Evolutionary conservation across 1,140 invertebrate genomes (phyloP), one percentile per base, ranked within the genome.

Genomic region (Sitophilus oryzae): DNA sequence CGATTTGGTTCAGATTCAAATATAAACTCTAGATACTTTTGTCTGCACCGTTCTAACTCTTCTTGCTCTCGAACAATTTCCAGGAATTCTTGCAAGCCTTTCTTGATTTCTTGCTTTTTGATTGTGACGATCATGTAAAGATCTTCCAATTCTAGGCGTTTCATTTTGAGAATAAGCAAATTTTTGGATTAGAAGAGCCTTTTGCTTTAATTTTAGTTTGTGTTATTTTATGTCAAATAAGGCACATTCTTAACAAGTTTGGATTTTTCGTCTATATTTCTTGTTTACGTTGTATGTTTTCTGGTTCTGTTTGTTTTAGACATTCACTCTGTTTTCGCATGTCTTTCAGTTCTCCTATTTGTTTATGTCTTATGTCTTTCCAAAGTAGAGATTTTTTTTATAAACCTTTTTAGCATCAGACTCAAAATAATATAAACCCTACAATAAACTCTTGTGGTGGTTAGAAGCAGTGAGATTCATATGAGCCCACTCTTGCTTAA

Each of bases 1-100:
- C 52, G 70, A 70, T 58, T 75, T 70, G 14, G 76, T 68, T 80
- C 79, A 0, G 77, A 78, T 59, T 79, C 78, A 60, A 79, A 79
- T 62, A 78, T 70, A 10, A 71, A 67, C 6, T 77, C 73, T 16
- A 79, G 71, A 58, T 73, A 71, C 59, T 67, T 73, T 61, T 77
- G 73, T 62, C 77, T 69, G 54, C 70, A 63, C 58, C 66, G 62
- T 60, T 80, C 79, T 15, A 74, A 62, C 15, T 77, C 70, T 53
- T 74, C 71, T 56, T 77, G 72, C 58, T 77, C 72, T 41, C 72
- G 59, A 23, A 77, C 61, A 53, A 75, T 71, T 6, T 58, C 57
- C 3, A 76, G 46, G 5, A 76, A 77, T 14, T 71, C 64, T 47
- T 74, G 68, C 3, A 79, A 48, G 0, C 66, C 60, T 30, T 61